Percentiles rank a stretch among this genome's conserved stretches.
These are phyloP conservation scores for Drosophila erecta DNA, from an alignment of 1,140 invertebrate species.

Conservation along the genomic window DNA sequence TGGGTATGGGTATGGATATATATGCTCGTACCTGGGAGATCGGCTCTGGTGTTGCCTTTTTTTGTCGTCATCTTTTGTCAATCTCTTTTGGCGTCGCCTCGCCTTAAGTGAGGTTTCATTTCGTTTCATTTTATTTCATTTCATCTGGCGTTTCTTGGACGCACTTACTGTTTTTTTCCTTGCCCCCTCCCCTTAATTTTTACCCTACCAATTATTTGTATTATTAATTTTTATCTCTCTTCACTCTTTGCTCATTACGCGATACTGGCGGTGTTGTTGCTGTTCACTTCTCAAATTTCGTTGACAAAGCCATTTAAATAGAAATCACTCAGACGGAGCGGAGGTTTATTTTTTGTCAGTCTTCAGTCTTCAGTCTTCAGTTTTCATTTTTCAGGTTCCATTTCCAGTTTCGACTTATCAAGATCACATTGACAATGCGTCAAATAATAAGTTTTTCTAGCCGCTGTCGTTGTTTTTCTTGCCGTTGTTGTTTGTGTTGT, in stretches of 20 bases:
- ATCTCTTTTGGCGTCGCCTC: slow-evolving; percentile 63
- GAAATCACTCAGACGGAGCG: slow-evolving; percentile 66
- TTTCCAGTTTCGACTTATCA: slow-evolving; percentile 69
- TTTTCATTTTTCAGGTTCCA: slow-evolving; percentile 17
- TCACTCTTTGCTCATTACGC: slow-evolving; percentile 82
- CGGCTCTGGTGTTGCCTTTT: slow-evolving; percentile 35
- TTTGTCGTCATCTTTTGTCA: slow-evolving; percentile 65
- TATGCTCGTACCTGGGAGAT: slow-evolving; percentile 35
- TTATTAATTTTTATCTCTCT: slow-evolving; percentile 83
- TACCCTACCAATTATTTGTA: slow-evolving; percentile 70
- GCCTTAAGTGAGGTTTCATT: slow-evolving; percentile 74
- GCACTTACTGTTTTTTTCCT: not conserved
- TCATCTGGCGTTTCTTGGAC: slow-evolving; percentile 25
- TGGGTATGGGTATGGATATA: slow-evolving; percentile 2
- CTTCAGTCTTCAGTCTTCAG: no score
- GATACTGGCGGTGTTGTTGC: slow-evolving; percentile 38
- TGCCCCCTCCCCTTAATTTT: not conserved
- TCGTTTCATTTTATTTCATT: slow-evolving; percentile 42
- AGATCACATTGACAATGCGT: slow-evolving; percentile 83
- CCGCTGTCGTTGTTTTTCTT: slow-evolving; percentile 6
- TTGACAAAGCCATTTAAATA: slow-evolving; percentile 83
- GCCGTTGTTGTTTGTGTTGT: slow-evolving; percentile 9
- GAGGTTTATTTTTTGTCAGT: slow-evolving; percentile 5
- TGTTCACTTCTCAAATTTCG: slow-evolving; percentile 70
- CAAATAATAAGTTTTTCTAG: slow-evolving; percentile 70